A percentile compares a stretch with the other conserved stretches of the same genome.
These are phyloP conservation scores for Drosophila orena DNA, from an alignment of 1,140 invertebrate genomes.

Conservation along the genomic window DNA sequence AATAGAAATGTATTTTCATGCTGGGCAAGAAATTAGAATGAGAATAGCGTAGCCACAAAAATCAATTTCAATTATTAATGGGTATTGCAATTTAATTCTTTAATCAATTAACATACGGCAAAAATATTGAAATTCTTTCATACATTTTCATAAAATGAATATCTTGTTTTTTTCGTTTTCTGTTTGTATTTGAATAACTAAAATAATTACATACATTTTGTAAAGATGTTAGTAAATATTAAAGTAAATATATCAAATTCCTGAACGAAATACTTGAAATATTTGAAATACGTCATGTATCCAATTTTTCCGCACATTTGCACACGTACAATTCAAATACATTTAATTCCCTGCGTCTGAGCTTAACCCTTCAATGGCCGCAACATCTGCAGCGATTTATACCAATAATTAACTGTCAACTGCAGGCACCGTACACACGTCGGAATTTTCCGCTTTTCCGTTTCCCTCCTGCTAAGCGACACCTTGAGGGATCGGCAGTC, in stretches of 20 bases:
- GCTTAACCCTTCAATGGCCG: slow-evolving; percentile 56
- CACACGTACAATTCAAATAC: slow-evolving; percentile 30
- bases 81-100: not conserved
- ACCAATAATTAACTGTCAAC: slow-evolving; percentile 81
- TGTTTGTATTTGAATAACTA: too few species aligned
- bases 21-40: slow-evolving; percentile 57
- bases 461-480: slow-evolving; percentile 38
- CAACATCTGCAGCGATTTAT: slow-evolving; percentile 70
- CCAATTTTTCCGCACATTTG: not conserved
- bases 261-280: too few species aligned
- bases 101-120: too few species aligned
- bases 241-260: not conserved
- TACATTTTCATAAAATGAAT: too few species aligned
- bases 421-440: slow-evolving; percentile 41
- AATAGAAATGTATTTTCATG: slow-evolving; percentile 62
- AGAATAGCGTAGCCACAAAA: slow-evolving; percentile 3
- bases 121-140: too few species aligned
- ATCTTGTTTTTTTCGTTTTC: too few species aligned
- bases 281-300: not conserved
- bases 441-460: slow-evolving; percentile 39
- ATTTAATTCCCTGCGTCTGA: slow-evolving; percentile 25
- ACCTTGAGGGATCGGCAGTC: slow-evolving; percentile 49
- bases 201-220: too few species aligned
- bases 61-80: slow-evolving; percentile 8
- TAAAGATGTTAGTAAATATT: not conserved